A percentile compares a stretch with the other conserved stretches of the same genome.
Conservation (phyloP, 2,797 vertebrate genomes). For the Heliangelus exortis region DNA sequence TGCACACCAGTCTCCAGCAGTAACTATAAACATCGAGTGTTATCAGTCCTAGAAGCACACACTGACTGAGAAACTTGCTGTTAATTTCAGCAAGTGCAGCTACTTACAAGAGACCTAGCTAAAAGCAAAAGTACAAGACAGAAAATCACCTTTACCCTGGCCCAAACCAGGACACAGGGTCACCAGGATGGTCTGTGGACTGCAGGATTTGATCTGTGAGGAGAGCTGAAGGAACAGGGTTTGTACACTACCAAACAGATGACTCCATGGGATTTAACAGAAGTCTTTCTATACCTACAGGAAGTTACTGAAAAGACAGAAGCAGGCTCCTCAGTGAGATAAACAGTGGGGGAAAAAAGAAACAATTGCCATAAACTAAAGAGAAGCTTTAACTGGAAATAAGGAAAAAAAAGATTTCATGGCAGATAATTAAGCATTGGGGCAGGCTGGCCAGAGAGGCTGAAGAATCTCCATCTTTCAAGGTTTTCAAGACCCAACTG, state of each 20-base stretch:
- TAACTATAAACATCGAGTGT: too few relatives aligned
- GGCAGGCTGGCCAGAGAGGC: neutral
- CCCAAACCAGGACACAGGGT: too few relatives aligned
- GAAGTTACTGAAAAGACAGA: neutral
- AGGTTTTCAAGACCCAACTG: neutral
- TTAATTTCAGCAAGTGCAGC: too few relatives aligned
- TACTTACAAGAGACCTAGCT: too few relatives aligned
- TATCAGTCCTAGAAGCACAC: too few relatives aligned
- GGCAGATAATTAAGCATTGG: neutral
- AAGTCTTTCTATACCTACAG: neutral
- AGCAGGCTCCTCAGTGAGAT: neutral
- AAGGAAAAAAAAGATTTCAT: neutral
- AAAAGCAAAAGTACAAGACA: too few relatives aligned
- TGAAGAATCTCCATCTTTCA: neutral
- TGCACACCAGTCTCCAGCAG: too few relatives aligned
- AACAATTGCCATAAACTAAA: neutral
- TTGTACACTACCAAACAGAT: neutral
- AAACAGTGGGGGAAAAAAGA: neutral
- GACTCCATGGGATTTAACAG: neutral
- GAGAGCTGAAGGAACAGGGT: neutral
- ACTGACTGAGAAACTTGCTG: too few relatives aligned
- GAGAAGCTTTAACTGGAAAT: neutral
- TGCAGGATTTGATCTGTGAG: neutral
- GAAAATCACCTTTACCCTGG: too few relatives aligned
- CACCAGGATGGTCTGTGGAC: neutral